Conservation (phyloP, 2,113 vertebrate genomes). For the Kobus ellipsiprymnus region DNA sequence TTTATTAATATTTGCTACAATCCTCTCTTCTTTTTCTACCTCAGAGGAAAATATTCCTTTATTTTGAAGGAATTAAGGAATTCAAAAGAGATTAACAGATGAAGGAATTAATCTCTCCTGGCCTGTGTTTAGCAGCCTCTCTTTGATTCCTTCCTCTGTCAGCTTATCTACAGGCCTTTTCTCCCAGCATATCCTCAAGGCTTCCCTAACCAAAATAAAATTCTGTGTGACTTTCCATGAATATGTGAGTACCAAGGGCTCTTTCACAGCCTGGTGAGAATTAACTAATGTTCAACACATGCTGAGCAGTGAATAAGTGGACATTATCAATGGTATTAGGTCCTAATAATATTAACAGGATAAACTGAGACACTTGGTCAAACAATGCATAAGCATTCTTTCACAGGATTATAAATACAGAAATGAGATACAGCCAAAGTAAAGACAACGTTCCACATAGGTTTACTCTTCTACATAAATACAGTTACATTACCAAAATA, state of each 20-base stretch:
- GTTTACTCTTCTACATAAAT: neutral
- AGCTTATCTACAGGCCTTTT: neutral
- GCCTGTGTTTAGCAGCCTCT: neutral
- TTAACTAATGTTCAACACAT: neutral
- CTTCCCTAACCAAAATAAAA: neutral
- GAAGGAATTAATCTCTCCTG: neutral
- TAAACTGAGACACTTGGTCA: neutral
- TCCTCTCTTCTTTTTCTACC: neutral
- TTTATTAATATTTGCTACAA: neutral
- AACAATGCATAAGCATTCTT: neutral
- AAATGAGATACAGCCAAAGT: neutral
- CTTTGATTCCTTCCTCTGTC: neutral
- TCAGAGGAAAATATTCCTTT: neutral
- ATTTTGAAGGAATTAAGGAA: neutral
- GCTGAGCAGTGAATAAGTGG: neutral
- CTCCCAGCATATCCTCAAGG: neutral
- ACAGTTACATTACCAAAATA: neutral
- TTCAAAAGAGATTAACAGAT: neutral
- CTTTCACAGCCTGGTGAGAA: neutral
- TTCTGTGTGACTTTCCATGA: neutral
- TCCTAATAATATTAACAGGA: neutral
- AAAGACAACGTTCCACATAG: neutral
- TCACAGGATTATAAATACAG: neutral
- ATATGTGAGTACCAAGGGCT: neutral
- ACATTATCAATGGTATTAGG: neutral